Evolutionary conservation across 1,140 invertebrate genomes (phyloP).

Genomic region (Hydropsyche tenuis): DNA sequence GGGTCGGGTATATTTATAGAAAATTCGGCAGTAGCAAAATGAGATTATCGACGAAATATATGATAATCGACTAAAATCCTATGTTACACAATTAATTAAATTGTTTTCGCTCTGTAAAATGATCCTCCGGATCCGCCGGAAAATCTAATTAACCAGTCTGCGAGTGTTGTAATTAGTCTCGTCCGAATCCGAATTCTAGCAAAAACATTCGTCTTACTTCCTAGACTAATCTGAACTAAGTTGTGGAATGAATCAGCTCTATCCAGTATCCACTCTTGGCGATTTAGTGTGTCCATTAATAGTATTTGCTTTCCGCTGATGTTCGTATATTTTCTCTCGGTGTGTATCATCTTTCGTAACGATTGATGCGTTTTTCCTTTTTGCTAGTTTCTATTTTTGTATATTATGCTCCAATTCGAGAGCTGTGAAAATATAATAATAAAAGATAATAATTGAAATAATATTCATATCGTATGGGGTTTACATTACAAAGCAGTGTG

Average conservation of each 20-base stretch:
- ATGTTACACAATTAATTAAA: slow-evolving; percentile 22
- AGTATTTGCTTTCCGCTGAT: slow-evolving; percentile 8
- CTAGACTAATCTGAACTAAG: slow-evolving; percentile 27
- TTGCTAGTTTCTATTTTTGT: no score
- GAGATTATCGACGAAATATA: no score
- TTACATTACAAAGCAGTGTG: not conserved
- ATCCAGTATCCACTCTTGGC: slow-evolving; percentile 4
- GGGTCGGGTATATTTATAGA: no score
- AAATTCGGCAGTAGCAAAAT: no score
- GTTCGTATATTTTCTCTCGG: no score
- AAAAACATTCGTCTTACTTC: slow-evolving; percentile 29
- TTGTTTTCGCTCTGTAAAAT: slow-evolving; percentile 24
- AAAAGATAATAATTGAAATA: not conserved
- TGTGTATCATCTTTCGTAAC: no score
- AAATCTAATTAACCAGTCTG: slow-evolving; percentile 27
- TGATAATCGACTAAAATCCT: not conserved
- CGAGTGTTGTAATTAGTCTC: slow-evolving; percentile 31
- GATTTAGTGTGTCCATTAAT: slow-evolving; percentile 2
- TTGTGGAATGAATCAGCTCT: slow-evolving; percentile 34
- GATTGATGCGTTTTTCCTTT: no score
- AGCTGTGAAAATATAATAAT: no score
- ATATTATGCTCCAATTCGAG: no score
- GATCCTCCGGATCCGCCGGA: not conserved
- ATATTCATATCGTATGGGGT: not conserved
- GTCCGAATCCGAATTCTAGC: slow-evolving; percentile 5